Percentiles rank a stretch among this genome's conserved stretches.
Conservation (phyloP, 2,888 invertebrate genomes). For the Aleiodes leptofemur region DNA sequence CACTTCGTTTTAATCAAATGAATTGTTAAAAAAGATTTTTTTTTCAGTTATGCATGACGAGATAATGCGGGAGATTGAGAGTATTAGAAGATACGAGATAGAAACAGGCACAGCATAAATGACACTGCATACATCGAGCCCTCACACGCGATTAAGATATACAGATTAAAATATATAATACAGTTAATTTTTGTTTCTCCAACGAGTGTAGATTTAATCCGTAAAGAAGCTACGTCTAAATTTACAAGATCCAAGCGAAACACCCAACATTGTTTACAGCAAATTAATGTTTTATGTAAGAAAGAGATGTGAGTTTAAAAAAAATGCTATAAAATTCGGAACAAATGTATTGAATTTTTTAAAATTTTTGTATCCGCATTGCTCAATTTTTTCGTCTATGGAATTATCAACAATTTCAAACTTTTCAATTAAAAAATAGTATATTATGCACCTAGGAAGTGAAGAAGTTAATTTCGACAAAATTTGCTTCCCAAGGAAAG, state of each 20-base stretch:
- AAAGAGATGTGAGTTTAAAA: too few species aligned
- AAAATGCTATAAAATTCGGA: too few species aligned
- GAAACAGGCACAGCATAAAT: conserved; percentile 59
- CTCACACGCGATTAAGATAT: conserved; percentile 47
- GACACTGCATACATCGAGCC: conserved; percentile 59
- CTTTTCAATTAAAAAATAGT: neutral
- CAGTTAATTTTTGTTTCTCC: conserved; percentile 30
- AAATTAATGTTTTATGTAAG: conserved; percentile 15
- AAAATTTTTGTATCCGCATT: neutral
- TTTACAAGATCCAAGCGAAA: conserved; percentile 53
- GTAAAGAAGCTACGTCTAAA: conserved; percentile 12
- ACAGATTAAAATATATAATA: conserved; percentile 41
- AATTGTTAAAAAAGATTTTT: conserved; percentile 1
- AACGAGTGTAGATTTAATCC: neutral
- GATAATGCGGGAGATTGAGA: conserved; percentile 39
- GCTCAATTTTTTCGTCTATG: neutral
- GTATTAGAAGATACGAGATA: conserved; percentile 50
- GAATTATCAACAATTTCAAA: neutral
- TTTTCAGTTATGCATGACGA: conserved; percentile 17
- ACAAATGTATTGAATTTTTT: neutral
- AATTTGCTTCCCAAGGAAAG: too few species aligned
- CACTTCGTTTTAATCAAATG: conserved; percentile 3
- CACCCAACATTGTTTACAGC: conserved; percentile 56
- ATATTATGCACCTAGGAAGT: too few species aligned
- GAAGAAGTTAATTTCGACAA: too few species aligned